Base-by-base conservation (phyloP, 2,888 invertebrate genomes). In the Macrosoma leucophasiata region DNA sequence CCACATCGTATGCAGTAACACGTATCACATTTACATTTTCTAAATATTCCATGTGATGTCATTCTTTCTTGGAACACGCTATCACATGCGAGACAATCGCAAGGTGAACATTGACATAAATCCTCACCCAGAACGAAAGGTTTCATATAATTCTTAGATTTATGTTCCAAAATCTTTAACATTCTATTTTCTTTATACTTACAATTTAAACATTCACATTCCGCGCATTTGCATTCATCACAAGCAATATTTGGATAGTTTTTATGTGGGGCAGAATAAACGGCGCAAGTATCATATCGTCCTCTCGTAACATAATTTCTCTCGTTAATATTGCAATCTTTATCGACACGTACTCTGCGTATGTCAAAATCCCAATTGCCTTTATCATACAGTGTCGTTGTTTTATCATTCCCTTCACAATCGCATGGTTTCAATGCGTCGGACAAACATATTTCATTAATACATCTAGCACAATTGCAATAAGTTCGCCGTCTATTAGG, bases 351-450 rank as follows among this genome's bases (percentile, higher is more conserved):
- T 3, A 45, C 49, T 33, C 52, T 56, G 14, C 56, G 58, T 37
- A 72, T 62, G 40, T 71, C 72, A 38, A 57, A 68, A 40, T 72
- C 64, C 20, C 54, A 48, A 25, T 39, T 52, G 23, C 60, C 52
- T 35, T 48, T 52, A 35, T 58, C 50, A 11, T 63, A 43, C 3
- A 66, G 62, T 52, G 73, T 75, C 14, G 61, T 56, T 1, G 63
- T 33, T 32, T 42, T 55, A n/a, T 47, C 56, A 11, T 44, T 48
- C 22, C 45, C 53, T 22, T 60, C 58, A 45, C 71, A 75, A 30
- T 43, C 55, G 42, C 69, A 77, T 2, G 48, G 36, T 24, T 58
- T 46, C 9, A 35, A 43, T n/a, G 46, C 58, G 19, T 57, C 52
- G 13, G 52, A 43, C 29, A 57, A 53, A 38, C 71, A 68, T 2